Evolutionary conservation across 2,797 vertebrate species (phyloP), one percentile per base, ranked within the genome.

Genomic region (Ctenosaura bakeri): DNA sequence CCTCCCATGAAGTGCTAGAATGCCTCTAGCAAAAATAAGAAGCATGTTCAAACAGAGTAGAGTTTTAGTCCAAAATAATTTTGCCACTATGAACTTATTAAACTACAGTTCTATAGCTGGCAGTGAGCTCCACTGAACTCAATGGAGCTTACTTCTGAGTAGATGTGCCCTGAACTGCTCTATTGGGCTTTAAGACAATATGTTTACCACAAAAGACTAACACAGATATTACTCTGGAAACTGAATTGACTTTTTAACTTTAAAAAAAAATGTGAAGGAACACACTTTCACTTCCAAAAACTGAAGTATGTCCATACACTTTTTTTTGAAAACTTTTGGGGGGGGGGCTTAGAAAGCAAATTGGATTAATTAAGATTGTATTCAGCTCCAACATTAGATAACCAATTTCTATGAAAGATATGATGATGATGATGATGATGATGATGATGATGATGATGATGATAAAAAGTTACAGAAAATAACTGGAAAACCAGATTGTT

Each of bases 21-120:
- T 20, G 71, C 3, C 56, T 46, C 29, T 46, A 26, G n/a, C 9
- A 92, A 87, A 77, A 52, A 35, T 59, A 26, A 38, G 50, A 78
- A 92, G 90, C 88, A 88, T 69, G 64, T 94, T 85, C 88, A 91
- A 91, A 93, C 69, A 90, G 38, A 38, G 32, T 6, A 89, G 50
- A 62, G 32, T 69, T 62, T 26, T 42, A 56, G 26, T 16, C 42
- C 32, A 42, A 56, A 14, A 52, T 18, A 8, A 24, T 81, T 88
- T 83, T 52, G 42, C 38, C 42, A 77, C 59, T 89, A 38, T 9
- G 73, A 77, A 29, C 35, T 20, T 83, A 83, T 62, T 50, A 83
- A 24, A 22, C 32, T 62, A 26, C 35, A 9, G 22, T 50, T 56
- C 26, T 50, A 78, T 66, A 59, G 22, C 12, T 64, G 18, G 42